phyloP scores from a whole-genome alignment of 2,113 vertebrate genomes.

The Tragulus kanchil region DNA sequence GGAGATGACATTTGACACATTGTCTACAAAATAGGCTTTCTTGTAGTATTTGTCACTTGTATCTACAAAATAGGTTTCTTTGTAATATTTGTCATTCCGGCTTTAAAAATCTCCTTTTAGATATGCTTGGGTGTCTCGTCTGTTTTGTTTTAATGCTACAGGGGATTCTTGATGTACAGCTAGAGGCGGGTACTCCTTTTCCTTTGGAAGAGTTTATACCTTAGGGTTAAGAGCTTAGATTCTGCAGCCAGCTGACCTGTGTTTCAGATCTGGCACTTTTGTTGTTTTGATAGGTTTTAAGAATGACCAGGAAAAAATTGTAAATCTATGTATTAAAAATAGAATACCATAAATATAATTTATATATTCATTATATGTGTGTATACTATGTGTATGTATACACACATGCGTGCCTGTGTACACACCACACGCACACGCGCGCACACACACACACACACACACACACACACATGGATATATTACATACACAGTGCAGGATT shows the following conservation, averaged over 20 bases:
- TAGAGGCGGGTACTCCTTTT: background rate
- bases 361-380: background rate
- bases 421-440: too few species aligned
- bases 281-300: conserved; percentile 23
- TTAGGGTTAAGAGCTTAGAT: conserved; percentile 27
- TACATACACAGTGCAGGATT: background rate
- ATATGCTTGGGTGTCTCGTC: background rate
- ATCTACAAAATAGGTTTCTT: conserved; percentile 26
- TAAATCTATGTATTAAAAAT: background rate
- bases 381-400: background rate
- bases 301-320: background rate
- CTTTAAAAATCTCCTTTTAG: conserved; percentile 7
- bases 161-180: conserved; percentile 13
- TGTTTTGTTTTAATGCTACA: conserved; percentile 49
- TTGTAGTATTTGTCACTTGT: background rate
- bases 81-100: conserved; percentile 11
- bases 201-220: conserved; percentile 17
- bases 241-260: background rate
- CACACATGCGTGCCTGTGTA: background rate
- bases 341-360: background rate
- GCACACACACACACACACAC: too few species aligned
- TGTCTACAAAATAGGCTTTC: conserved; percentile 31
- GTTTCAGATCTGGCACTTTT: conserved; percentile 14
- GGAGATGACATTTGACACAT: background rate
- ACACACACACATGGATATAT: too few species aligned